Evolutionary conservation across 1,140 invertebrate species (phyloP).

Genomic region (Holotrichia oblita): DNA sequence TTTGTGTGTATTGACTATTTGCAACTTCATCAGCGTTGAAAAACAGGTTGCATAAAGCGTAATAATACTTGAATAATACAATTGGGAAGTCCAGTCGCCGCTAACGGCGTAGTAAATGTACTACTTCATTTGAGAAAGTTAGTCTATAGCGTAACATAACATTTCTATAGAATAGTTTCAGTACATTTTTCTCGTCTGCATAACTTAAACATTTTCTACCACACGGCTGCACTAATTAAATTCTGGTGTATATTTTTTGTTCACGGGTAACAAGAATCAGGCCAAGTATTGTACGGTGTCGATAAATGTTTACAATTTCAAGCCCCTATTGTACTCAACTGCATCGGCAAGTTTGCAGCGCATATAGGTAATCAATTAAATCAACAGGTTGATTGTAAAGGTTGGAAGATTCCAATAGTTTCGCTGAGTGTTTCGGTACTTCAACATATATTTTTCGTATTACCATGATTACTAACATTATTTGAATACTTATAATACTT

Average conservation of each 20-base stretch:
- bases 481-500: too few species aligned
- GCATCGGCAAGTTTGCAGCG: background rate
- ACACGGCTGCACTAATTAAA: background rate
- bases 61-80: constrained; percentile 18
- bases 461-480: too few species aligned
- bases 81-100: background rate
- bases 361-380: background rate
- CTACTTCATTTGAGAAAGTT: constrained; percentile 6
- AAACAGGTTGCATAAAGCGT: background rate
- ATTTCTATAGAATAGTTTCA: background rate
- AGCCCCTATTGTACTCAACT: background rate
- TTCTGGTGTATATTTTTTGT: background rate
- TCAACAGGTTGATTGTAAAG: background rate
- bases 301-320: background rate
- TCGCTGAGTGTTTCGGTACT: background rate
- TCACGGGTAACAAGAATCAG: background rate
- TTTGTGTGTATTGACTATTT: background rate
- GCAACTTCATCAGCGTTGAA: background rate
- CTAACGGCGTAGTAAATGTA: constrained; percentile 3
- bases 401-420: background rate
- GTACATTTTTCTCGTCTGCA: constrained; percentile 4
- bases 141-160: background rate
- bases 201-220: too few species aligned
- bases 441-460: background rate
- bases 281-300: background rate